A percentile compares a stretch with the other conserved stretches of the same genome.
Conservation (phyloP, 2,113 vertebrate genomes). For the Dicentrarchus labrax region DNA sequence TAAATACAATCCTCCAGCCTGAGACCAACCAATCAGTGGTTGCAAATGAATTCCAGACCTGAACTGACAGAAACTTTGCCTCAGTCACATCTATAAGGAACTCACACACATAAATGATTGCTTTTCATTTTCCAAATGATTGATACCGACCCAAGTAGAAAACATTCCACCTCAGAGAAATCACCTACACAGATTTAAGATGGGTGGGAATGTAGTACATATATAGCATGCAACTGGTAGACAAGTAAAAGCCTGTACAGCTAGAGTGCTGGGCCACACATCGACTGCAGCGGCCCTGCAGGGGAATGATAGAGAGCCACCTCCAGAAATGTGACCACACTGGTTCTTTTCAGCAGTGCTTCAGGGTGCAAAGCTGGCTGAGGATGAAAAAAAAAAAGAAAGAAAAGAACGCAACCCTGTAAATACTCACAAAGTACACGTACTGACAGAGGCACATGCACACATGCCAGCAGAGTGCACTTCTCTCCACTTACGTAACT, state of each 20-base stretch:
- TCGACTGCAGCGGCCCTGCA: conserved; percentile 10
- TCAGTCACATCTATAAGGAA: not conserved
- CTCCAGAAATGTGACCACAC: conserved; percentile 64
- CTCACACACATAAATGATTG: not conserved
- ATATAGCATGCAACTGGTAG: conserved; percentile 16
- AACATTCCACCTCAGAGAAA: conserved; percentile 1
- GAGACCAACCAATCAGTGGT: not conserved
- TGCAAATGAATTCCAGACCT: conserved; percentile 4
- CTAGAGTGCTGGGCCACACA: conserved; percentile 7
- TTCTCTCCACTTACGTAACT: conserved; percentile 37
- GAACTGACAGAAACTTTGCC: not conserved
- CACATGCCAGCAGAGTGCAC: conserved; percentile 1
- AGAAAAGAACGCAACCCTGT: not conserved
- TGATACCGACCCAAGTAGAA: not conserved
- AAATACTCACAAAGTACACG: conserved; percentile 10
- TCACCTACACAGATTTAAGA: not conserved
- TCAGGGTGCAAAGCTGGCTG: conserved; percentile 5
- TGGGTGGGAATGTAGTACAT: not conserved
- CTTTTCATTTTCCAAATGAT: conserved; percentile 3
- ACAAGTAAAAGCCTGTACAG: conserved; percentile 41
- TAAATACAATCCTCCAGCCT: not conserved
- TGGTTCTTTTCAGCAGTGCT: conserved; percentile 57
- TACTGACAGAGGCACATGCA: conserved; percentile 2
- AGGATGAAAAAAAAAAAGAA: not conserved
- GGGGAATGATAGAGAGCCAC: not conserved